Evolutionary conservation across 2,888 invertebrate species (phyloP).

Genomic region (Cerceris rybyensis): DNA sequence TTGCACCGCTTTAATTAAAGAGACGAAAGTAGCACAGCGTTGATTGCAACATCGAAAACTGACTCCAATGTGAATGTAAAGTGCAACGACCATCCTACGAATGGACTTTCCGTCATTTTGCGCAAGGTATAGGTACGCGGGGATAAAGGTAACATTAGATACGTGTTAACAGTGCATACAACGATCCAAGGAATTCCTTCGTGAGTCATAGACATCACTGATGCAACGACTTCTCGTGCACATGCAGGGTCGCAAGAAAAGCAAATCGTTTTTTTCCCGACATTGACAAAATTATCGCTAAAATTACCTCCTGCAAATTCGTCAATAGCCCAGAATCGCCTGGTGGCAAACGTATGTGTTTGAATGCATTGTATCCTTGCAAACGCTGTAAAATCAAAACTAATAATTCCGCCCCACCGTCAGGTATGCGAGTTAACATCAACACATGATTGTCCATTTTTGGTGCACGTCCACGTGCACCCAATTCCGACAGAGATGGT

Average conservation of each 20-base stretch:
- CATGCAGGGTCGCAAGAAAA: neutral
- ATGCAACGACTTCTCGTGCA: neutral
- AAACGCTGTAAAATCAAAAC: conserved; percentile 85
- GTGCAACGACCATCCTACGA: conserved; percentile 31
- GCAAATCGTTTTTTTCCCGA: no score
- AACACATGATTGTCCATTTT: conserved; percentile 83
- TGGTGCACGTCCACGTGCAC: conserved; percentile 79
- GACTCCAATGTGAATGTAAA: conserved; percentile 26
- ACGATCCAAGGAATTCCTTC: neutral
- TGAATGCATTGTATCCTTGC: conserved; percentile 84
- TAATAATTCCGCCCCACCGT: conserved; percentile 85
- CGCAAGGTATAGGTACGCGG: no score
- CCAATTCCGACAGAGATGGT: conserved; percentile 83
- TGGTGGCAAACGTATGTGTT: conserved; percentile 83
- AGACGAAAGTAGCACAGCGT: conserved; percentile 34
- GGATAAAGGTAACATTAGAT: no score
- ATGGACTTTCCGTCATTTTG: conserved; percentile 5
- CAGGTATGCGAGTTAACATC: conserved; percentile 85
- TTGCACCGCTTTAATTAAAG: conserved; percentile 21
- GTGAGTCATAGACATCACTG: neutral
- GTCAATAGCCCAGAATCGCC: conserved; percentile 75
- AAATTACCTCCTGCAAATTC: conserved; percentile 80
- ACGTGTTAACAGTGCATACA: neutral
- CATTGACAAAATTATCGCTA: no score
- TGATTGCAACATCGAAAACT: conserved; percentile 52